These are phyloP conservation scores for Eustalomyia histrio DNA, from an alignment of 2,888 invertebrate genomes.

Conservation along the genomic window DNA sequence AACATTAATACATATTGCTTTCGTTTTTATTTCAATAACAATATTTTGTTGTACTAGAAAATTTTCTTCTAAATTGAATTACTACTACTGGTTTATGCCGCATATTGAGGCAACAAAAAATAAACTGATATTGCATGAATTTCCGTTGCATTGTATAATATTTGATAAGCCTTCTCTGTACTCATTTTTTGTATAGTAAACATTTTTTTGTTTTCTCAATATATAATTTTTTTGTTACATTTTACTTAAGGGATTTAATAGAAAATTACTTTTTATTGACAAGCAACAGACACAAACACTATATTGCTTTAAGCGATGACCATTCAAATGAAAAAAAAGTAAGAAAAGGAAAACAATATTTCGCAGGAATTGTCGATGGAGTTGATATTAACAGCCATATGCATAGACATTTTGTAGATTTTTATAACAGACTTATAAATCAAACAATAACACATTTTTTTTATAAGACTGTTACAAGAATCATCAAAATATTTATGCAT, in stretches of 20 bases:
- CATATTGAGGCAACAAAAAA: background rate
- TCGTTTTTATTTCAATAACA: constrained; percentile 42
- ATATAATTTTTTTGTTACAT: constrained; percentile 5
- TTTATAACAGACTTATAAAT: too few relatives aligned
- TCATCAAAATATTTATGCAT: too few relatives aligned
- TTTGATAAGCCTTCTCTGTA: constrained; percentile 15
- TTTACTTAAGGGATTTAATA: constrained; percentile 43
- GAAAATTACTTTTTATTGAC: constrained; percentile 51
- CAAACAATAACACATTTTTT: too few relatives aligned
- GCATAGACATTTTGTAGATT: too few relatives aligned
- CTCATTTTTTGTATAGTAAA: background rate
- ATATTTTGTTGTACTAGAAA: constrained; percentile 3
- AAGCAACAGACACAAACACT: constrained; percentile 19
- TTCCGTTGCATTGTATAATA: constrained; percentile 6
- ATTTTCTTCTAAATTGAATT: constrained; percentile 52
- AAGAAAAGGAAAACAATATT: background rate
- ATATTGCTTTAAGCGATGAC: constrained; percentile 16
- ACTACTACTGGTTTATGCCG: constrained; percentile 20
- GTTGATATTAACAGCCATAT: background rate
- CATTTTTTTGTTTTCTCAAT: background rate
- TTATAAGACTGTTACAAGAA: too few relatives aligned
- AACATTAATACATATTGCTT: constrained; percentile 22
- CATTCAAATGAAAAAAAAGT: background rate
- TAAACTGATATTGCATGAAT: background rate
- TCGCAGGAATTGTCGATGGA: background rate